Conservation (phyloP, 2,888 invertebrate genomes). For the Cosmorhoe ocellata region DNA sequence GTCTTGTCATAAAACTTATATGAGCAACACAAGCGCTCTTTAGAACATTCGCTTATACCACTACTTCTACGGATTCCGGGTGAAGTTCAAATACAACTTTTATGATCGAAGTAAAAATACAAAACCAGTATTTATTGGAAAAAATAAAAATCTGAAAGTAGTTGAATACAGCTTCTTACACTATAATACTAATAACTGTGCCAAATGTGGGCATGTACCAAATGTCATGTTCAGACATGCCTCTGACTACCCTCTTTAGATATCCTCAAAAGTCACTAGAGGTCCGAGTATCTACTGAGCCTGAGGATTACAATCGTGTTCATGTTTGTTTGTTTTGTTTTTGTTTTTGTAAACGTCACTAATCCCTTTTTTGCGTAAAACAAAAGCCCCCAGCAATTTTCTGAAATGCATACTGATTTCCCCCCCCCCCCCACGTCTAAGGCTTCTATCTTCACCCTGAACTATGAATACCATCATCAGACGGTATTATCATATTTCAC, state of each 20-base stretch:
- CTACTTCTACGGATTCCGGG: constrained; percentile 62
- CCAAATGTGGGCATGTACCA: too few relatives aligned
- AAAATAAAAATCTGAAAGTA: too few relatives aligned
- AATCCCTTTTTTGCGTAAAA: constrained; percentile 31
- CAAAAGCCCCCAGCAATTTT: constrained; percentile 33
- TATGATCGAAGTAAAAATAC: too few relatives aligned
- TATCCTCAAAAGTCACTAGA: too few relatives aligned
- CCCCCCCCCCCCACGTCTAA: constrained; percentile 51
- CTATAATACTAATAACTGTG: too few relatives aligned
- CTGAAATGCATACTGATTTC: constrained; percentile 64
- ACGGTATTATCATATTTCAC: constrained; percentile 78
- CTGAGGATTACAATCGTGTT: too few relatives aligned
- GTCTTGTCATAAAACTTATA: constrained; percentile 18
- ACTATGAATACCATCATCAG: constrained; percentile 79
- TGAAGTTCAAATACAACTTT: constrained; percentile 26
- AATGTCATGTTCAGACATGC: too few relatives aligned
- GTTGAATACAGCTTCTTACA: too few relatives aligned
- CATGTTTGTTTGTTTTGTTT: too few relatives aligned
- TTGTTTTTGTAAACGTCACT: constrained; percentile 12
- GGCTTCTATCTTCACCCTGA: constrained; percentile 64
- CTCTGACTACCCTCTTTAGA: too few relatives aligned
- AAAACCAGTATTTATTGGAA: too few relatives aligned
- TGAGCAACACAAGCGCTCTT: constrained; percentile 24
- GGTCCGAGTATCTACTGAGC: too few relatives aligned
- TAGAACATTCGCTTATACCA: constrained; percentile 33